Evolutionary conservation across 2,113 vertebrate genomes (phyloP).

Genomic region (Heterotis niloticus): DNA sequence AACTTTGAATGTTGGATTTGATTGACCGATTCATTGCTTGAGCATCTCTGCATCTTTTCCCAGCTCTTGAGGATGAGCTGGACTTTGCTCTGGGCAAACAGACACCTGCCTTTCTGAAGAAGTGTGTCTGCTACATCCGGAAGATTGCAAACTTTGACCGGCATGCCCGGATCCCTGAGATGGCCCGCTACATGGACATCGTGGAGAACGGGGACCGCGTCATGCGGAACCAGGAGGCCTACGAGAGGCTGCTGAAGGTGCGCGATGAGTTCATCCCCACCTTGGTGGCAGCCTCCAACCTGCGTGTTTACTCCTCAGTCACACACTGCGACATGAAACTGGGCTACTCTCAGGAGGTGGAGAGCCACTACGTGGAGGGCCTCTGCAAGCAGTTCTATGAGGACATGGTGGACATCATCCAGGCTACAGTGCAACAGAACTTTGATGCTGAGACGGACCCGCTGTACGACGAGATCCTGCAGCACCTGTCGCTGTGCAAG

Average conservation of each 20-base stretch:
- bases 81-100: slow-evolving; percentile 97
- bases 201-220: slow-evolving; percentile 71
- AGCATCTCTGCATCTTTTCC: slow-evolving; percentile 36
- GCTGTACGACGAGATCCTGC: slow-evolving; percentile 89
- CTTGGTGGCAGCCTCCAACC: slow-evolving; percentile 87
- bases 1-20: not conserved
- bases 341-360: slow-evolving; percentile 93
- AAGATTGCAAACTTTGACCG: slow-evolving; percentile 97
- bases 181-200: slow-evolving; percentile 91
- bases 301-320: slow-evolving; percentile 92
- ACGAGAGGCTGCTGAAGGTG: slow-evolving; percentile 87
- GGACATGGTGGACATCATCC: slow-evolving; percentile 98
- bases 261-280: slow-evolving; percentile 97
- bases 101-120: slow-evolving; percentile 93
- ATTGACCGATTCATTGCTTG: not conserved
- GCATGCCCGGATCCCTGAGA: slow-evolving; percentile 89
- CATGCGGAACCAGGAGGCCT: slow-evolving; percentile 86
- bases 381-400: slow-evolving; percentile 98
- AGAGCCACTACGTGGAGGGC: slow-evolving; percentile 95
- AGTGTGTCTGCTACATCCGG: slow-evolving; percentile 97
- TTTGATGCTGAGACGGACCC: slow-evolving; percentile 90
- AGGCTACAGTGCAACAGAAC: slow-evolving; percentile 95
- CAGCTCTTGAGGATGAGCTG: slow-evolving; percentile 94
- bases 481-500: slow-evolving; percentile 90
- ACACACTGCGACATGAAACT: slow-evolving; percentile 98